Evolutionary conservation across 1,140 invertebrate species (phyloP).

Genomic region (Pollicipes pollicipes): DNA sequence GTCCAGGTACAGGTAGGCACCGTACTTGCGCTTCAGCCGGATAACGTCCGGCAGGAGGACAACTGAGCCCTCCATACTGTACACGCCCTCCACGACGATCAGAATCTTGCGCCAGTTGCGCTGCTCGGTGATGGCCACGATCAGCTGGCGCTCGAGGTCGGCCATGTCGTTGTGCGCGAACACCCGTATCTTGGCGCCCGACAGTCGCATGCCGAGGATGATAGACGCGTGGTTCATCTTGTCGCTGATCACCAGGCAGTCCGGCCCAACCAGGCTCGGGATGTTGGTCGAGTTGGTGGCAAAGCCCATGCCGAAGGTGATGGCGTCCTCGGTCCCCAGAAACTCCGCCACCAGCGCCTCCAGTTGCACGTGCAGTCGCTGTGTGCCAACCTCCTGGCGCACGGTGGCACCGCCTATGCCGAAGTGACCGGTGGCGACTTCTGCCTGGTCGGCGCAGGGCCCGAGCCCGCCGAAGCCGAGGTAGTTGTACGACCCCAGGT

Average conservation of each 20-base stretch:
- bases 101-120: conserved; percentile 82
- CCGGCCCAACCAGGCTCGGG: conserved; percentile 61
- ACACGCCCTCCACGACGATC: conserved; percentile 87
- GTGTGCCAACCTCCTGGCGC: conserved; percentile 44
- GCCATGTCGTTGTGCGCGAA: conserved; percentile 41
- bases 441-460: conserved; percentile 50
- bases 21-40: conserved; percentile 84
- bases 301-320: conserved; percentile 97
- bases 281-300: conserved; percentile 91
- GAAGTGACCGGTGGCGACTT: conserved; percentile 37
- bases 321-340: conserved; percentile 80
- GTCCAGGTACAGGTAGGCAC: conserved; percentile 81
- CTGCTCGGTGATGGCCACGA: conserved; percentile 62
- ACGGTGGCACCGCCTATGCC: conserved; percentile 51
- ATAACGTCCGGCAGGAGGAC: conserved; percentile 75
- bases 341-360: conserved; percentile 71
- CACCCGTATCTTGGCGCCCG: conserved; percentile 50
- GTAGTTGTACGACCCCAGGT: conserved; percentile 86
- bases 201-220: conserved; percentile 76
- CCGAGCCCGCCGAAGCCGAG: conserved; percentile 65
- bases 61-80: conserved; percentile 96
- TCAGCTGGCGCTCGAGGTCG: conserved; percentile 62
- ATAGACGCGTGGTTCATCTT: conserved; percentile 93
- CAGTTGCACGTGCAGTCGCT: conserved; percentile 56
- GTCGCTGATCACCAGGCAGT: conserved; percentile 81